Evolutionary conservation across 2,888 invertebrate genomes (phyloP), one percentile per base, ranked within the genome.

Genomic region (Leucophora obtusa): DNA sequence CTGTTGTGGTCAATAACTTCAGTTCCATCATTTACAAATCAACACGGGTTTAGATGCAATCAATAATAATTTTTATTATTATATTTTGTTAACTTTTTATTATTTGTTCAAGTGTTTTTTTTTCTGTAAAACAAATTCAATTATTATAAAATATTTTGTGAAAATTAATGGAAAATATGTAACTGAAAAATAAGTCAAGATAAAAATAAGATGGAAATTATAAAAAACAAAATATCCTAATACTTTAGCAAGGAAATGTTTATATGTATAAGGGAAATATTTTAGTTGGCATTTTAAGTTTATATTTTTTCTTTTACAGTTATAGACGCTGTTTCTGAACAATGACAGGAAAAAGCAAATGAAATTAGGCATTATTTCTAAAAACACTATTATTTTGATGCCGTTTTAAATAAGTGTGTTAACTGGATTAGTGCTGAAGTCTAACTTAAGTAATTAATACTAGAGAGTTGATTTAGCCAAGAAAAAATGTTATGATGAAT

Each of bases 1-100:
- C 83, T 84, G 85, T 73, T 85, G 84, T 83, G 84, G 79, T 84
- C 79, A 83, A 81, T 84, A 83, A 83, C 84, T 83, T 80, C 82
- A 81, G 83, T 83, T 83, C 84, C 84, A 84, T 84, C 84, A 82
- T 84, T 66, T 66, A 71, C 50, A 78, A 78, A 66, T 28, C 28
- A 28, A 53, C 62, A 38, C 62, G 60, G 43, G 60, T 28, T 54
- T 17, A 56, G 71, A 59, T 71, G 70, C 59, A 65, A 77, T 69
- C 54, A 69, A 75, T 47, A 58, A n/a, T n/a, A 5, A 47, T 58
- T 58, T 3, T 33, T 58, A 33, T 33, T 60, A 33, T 53, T 60
- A 15, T 58, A 63, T 51, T 60, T 50, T 66, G 35, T 72, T 66
- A 53, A 69, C 56, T 80, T 50, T 58, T 50, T 62, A 21, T 50